Evolutionary conservation across 2,797 vertebrate species (phyloP).

Genomic region (Spea hammondii): DNA sequence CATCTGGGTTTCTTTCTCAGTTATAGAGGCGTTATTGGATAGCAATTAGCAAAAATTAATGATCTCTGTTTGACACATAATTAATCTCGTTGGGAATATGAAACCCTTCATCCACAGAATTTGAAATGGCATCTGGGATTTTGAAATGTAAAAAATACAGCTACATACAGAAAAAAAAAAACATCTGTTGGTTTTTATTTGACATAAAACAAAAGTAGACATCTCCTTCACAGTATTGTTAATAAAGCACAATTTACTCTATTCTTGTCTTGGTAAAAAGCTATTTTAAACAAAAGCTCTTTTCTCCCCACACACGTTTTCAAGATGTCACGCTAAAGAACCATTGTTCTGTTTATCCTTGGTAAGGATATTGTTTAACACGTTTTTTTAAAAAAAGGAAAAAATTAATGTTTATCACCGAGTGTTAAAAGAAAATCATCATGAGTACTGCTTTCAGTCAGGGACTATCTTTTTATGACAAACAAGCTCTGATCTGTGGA

Average conservation of each 20-base stretch:
- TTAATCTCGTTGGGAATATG: conserved; percentile 15
- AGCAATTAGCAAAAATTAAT: conserved; percentile 19
- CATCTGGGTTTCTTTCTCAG: background rate
- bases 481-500: no score
- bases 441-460: no score
- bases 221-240: background rate
- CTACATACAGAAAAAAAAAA: background rate
- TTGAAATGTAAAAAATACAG: background rate
- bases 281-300: conserved; percentile 16
- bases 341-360: no score
- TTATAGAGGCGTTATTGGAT: conserved; percentile 3
- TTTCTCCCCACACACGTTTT: background rate
- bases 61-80: background rate
- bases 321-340: no score
- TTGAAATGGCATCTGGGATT: background rate
- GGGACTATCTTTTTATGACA: no score
- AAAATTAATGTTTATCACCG: no score
- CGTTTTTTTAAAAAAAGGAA: no score
- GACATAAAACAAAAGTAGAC: conserved; percentile 1
- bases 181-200: conserved; percentile 9
- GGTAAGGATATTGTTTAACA: no score
- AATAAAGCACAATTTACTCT: conserved; percentile 14
- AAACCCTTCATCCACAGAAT: background rate
- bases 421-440: no score
- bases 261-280: conserved; percentile 6